Percentiles rank a stretch among this genome's conserved stretches.
Evolutionary conservation across 2,888 invertebrate genomes (phyloP).

Genomic region (Aporophyla nigra): DNA sequence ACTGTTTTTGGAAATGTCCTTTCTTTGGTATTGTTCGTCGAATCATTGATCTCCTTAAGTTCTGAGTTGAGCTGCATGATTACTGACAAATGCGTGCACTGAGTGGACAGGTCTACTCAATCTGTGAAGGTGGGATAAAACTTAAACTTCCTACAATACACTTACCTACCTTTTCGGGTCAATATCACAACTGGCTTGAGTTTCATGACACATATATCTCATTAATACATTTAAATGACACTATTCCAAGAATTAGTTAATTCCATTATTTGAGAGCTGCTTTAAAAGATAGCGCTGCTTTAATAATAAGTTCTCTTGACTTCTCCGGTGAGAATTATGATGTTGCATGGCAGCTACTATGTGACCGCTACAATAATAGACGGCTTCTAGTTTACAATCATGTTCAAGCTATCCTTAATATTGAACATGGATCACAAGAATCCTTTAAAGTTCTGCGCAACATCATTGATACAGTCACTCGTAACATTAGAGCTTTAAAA

Average conservation of each 20-base stretch:
- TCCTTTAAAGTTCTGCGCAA: constrained; percentile 13
- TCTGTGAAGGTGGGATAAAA: constrained; percentile 6
- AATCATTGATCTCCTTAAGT: too few species aligned
- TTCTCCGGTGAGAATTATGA: constrained; percentile 26
- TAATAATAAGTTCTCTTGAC: constrained; percentile 19
- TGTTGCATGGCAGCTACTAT: constrained; percentile 21
- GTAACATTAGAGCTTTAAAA: constrained; percentile 22
- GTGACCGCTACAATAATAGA: constrained; percentile 8
- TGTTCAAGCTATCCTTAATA: constrained; percentile 8
- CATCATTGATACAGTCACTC: constrained; percentile 21
- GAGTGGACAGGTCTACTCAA: too few species aligned
- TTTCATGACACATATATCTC: neutral
- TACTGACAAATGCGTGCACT: too few species aligned
- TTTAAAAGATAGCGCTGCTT: constrained; percentile 13
- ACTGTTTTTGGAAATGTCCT: constrained; percentile 3
- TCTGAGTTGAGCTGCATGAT: too few species aligned
- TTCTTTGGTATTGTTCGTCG: too few species aligned
- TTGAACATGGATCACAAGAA: constrained; percentile 6
- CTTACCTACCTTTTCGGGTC: constrained; percentile 14
- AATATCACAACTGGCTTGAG: constrained; percentile 3
- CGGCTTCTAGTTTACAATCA: constrained; percentile 13
- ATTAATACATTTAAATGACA: neutral
- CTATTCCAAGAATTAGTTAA: constrained; percentile 11
- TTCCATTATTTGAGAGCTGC: constrained; percentile 19
- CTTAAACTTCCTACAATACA: constrained; percentile 14